Percentiles rank a stretch among this genome's conserved stretches.
Conservation (phyloP, 2,888 invertebrate species). For the Chromoteleia sp. region DNA sequence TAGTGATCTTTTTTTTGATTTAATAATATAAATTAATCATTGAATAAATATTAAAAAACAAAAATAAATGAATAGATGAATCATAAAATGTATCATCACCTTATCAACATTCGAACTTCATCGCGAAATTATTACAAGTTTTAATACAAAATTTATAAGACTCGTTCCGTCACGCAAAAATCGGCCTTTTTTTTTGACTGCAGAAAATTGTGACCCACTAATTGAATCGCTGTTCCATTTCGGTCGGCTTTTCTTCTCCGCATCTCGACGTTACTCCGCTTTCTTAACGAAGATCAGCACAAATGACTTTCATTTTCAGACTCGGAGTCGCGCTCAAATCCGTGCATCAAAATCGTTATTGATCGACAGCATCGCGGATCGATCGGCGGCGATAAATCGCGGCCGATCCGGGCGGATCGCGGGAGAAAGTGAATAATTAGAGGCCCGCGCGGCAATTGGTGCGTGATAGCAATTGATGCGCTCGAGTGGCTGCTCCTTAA, state of each 20-base stretch:
- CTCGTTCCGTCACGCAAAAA: too few relatives aligned
- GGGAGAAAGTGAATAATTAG: constrained; percentile 70
- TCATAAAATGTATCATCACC: too few relatives aligned
- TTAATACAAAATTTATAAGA: too few relatives aligned
- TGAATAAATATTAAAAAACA: too few relatives aligned
- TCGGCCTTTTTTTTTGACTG: neutral
- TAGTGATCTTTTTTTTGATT: too few relatives aligned
- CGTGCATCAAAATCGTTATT: constrained; percentile 26
- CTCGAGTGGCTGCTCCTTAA: constrained; percentile 62
- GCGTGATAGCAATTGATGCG: constrained; percentile 70
- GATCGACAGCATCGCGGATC: constrained; percentile 53
- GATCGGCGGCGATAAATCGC: constrained; percentile 58
- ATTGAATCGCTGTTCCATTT: constrained; percentile 20
- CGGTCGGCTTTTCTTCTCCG: too few relatives aligned
- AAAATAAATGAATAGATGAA: too few relatives aligned
- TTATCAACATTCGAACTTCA: too few relatives aligned
- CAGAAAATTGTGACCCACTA: constrained; percentile 25
- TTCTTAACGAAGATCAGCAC: constrained; percentile 23
- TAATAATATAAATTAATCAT: too few relatives aligned
- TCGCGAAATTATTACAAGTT: too few relatives aligned
- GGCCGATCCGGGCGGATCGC: constrained; percentile 23
- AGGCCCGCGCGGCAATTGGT: constrained; percentile 65
- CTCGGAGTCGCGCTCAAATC: constrained; percentile 8
- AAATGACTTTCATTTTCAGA: constrained; percentile 49
- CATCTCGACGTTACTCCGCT: constrained; percentile 22